Evolutionary conservation across 2,888 invertebrate genomes (phyloP), one percentile per base, ranked within the genome.

Genomic region (Pachycephus smyrnensis): DNA sequence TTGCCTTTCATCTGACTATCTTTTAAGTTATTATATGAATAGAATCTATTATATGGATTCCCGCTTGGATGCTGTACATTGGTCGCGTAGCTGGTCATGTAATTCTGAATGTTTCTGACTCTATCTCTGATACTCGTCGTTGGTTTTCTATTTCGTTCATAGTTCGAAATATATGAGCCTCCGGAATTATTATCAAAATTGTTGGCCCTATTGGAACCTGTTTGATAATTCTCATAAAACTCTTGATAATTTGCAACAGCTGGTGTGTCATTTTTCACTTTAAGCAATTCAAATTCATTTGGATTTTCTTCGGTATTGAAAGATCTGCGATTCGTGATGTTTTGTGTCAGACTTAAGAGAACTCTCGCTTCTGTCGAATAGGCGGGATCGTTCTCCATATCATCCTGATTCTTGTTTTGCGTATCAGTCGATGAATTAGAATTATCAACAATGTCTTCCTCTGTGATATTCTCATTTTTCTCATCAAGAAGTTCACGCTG

Each of bases 271-370:
- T 91, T 90, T 23, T 81, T 88, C 32, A 91, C 89, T 81, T 90
- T 91, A 3, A 91, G 84, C 37, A 91, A 76, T 77, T 91, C 91
- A 77, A 91, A 90, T 30, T 89, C 89, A 79, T 88, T 89, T 36
- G 84, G 86, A 3, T 79, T 82, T 3, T 84, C 85, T 68, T 86
- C 86, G 12, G 82, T 75, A 73, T 89, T 85, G 77, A 88, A 91
- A 0, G 88, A 90, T 69, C 91, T 82, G 0, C 91, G 87, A 80
- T 89, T 85, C 15, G 85, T 79, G 9, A 75, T 79, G 12, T 86
- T 79, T 35, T 81, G 81, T 1, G 86, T 86, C 0, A 88, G 77
- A 79, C 86, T 89, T 3, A 89, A 76, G 9, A 89, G 83, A 33
- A 88, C 86, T 36, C 88, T 85, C 6, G 88, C 89, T 75, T 89